These are phyloP conservation scores for Charadrius vociferus DNA, from an alignment of 2,113 vertebrate species.

Conservation along the genomic window DNA sequence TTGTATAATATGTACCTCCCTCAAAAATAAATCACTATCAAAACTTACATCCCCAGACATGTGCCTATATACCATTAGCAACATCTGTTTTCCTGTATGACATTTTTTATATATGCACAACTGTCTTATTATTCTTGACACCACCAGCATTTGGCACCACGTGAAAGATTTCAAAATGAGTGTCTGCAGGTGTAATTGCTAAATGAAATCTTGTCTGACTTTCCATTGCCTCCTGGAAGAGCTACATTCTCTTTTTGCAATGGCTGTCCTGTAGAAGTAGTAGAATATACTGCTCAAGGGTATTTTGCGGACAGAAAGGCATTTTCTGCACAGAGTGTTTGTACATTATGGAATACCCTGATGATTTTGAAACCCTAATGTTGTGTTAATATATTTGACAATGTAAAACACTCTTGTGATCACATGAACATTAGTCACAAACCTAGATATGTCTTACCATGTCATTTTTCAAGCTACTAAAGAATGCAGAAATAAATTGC, in stretches of 20 bases:
- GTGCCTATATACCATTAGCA: not conserved
- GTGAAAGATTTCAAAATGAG: not conserved
- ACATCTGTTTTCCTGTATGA: not conserved
- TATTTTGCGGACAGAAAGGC: not conserved
- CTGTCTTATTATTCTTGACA: not conserved
- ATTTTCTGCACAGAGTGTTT: not conserved
- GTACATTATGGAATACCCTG: not conserved
- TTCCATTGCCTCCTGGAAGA: not conserved
- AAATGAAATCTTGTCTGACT: conserved; percentile 11
- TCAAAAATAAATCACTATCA: conserved; percentile 8
- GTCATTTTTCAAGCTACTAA: not conserved
- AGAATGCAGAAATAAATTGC: not conserved
- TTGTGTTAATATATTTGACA: not conserved
- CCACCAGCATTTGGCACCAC: not conserved
- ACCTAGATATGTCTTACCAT: not conserved
- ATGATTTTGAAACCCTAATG: not conserved
- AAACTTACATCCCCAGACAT: not conserved
- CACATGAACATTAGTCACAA: not conserved
- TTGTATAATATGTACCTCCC: not conserved
- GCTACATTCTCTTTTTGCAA: not conserved
- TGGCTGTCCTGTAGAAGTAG: not conserved
- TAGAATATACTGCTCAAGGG: not conserved
- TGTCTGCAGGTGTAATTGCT: not conserved
- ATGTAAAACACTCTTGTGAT: not conserved
- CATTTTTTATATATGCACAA: not conserved